Evolutionary conservation across 64 coral and sea anemone species (phyloP), one percentile per base, ranked within the genome.

Genomic region (Pocillopora damicornis): DNA sequence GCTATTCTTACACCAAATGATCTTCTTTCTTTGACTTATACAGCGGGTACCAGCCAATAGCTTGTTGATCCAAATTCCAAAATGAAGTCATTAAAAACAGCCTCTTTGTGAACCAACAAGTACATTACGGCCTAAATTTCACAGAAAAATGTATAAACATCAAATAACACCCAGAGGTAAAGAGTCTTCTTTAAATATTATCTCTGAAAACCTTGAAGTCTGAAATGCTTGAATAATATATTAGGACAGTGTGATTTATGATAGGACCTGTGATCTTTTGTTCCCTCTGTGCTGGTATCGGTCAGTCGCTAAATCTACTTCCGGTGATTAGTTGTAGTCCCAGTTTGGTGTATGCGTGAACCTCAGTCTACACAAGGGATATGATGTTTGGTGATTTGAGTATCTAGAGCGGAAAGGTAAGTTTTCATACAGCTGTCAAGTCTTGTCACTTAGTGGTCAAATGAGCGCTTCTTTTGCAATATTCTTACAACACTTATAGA

Each of bases 1-100:
- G 26, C 18, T 57, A 85, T 85, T 85, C 81, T 85, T 85, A 85
- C 81, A 73, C 81, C 65, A 73, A 85, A 85, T 85, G 61, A 85
- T 57, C 37, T 58, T 18, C 26, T 11, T 13, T 38, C 11, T 72
- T 20, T 72, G 64, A 58, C 64, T 12, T 72, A 71, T 85, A 72
- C 81, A 85, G 81, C 81, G 63, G 81, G 81, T 85, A 85, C 81
- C 81, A 85, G 81, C 64, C 65, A 42, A 45, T 18, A 42, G 17
- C 0, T 85, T 85, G 81, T 85, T 85, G 63, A 85, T 85, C 72
- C 36, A 73, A 85, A 72, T 85, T 81, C 35, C 64, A 35, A 83
- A 58, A 85, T 85, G 69, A 85, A 85, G 64, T 85, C 64, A 85
- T 83, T 22, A 67, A 42, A 18, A 69, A 45, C 23, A 37, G 1